Conservation (phyloP, 1,140 invertebrate species). For the Plectrocnemia conspersa region DNA sequence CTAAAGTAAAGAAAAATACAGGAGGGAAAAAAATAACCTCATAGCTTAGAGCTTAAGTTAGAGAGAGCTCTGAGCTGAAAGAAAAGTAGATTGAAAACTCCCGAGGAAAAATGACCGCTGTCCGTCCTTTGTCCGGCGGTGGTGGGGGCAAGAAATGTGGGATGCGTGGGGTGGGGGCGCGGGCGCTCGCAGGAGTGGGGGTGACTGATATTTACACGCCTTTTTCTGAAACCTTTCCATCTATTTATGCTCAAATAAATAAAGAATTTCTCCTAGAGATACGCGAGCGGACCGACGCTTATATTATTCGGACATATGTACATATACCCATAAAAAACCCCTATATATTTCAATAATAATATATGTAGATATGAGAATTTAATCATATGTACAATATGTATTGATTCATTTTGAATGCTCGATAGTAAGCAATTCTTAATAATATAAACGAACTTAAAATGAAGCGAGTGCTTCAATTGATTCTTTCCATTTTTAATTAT, state of each 20-base stretch:
- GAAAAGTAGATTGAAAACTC: constrained; percentile 48
- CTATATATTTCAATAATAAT: too few relatives aligned
- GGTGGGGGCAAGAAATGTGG: constrained; percentile 25
- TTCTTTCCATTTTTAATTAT: too few relatives aligned
- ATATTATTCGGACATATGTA: not conserved
- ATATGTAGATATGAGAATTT: too few relatives aligned
- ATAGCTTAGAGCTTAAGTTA: constrained; percentile 36
- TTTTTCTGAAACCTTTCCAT: constrained; percentile 31
- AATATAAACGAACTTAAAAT: too few relatives aligned
- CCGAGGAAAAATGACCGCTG: constrained; percentile 52
- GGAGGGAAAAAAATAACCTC: constrained; percentile 37
- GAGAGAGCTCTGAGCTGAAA: constrained; percentile 35
- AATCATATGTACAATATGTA: too few relatives aligned
- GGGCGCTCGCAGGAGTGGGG: constrained; percentile 40
- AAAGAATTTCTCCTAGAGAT: not conserved
- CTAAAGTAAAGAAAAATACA: constrained; percentile 38
- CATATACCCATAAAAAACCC: not conserved
- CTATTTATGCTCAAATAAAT: constrained; percentile 33
- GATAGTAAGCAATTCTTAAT: too few relatives aligned
- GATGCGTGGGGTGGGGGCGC: constrained; percentile 8
- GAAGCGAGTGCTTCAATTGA: too few relatives aligned
- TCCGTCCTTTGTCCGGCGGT: constrained; percentile 38
- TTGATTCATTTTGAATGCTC: too few relatives aligned
- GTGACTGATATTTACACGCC: constrained; percentile 39
- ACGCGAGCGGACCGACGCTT: not conserved